Evolutionary conservation across 2,888 invertebrate species (phyloP).

Genomic region (Deilephila elpenor): DNA sequence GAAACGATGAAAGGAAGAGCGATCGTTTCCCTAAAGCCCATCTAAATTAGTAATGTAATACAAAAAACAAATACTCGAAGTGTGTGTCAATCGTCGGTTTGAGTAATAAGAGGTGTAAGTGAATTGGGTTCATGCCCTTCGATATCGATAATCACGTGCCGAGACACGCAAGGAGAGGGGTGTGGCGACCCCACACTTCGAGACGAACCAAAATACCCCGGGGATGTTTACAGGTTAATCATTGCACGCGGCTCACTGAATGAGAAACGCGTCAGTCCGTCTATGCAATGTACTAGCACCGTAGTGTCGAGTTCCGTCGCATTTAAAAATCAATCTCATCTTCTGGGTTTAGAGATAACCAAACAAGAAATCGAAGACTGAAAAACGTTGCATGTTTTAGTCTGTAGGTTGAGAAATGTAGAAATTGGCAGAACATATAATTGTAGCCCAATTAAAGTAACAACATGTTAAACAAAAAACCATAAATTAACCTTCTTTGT

Average conservation of each 20-base stretch:
- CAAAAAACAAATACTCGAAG: slow-evolving; percentile 51
- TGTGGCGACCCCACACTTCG: slow-evolving; percentile 59
- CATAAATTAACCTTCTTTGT: not conserved
- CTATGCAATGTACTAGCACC: not conserved
- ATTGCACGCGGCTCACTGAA: slow-evolving; percentile 56
- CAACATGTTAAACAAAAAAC: not conserved
- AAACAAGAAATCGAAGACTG: no score
- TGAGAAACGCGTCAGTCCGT: slow-evolving; percentile 11
- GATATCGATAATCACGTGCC: slow-evolving; percentile 75
- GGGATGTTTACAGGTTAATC: slow-evolving; percentile 73
- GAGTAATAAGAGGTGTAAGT: slow-evolving; percentile 67
- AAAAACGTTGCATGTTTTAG: no score
- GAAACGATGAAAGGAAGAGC: slow-evolving; percentile 5
- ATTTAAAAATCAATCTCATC: not conserved
- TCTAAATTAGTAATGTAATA: slow-evolving; percentile 25
- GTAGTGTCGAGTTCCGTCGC: not conserved
- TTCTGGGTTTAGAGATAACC: no score
- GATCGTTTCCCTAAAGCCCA: slow-evolving; percentile 34
- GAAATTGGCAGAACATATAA: not conserved
- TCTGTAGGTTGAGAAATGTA: no score
- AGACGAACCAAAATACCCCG: slow-evolving; percentile 67
- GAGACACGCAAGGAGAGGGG: slow-evolving; percentile 44
- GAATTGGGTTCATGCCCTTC: slow-evolving; percentile 76
- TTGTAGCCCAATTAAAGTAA: not conserved
- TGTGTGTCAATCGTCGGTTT: slow-evolving; percentile 67